phyloP scores from a whole-genome alignment of 2,113 vertebrate genomes.

The Spea bombifrons region DNA sequence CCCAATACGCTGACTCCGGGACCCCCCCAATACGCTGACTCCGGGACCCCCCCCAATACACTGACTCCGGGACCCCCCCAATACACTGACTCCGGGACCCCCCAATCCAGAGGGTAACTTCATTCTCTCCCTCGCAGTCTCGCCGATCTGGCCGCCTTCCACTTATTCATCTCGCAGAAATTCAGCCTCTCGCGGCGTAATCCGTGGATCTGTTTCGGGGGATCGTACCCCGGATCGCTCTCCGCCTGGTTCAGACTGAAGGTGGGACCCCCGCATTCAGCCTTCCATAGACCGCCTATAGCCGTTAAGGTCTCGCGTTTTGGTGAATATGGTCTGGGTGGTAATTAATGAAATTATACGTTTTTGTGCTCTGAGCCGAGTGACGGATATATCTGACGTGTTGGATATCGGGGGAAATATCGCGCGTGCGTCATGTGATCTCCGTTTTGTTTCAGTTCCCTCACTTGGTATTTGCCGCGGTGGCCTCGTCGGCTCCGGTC shows the following conservation, averaged over 20 bases:
- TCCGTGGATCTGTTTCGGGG: conserved; percentile 83
- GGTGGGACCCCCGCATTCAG: conserved; percentile 53
- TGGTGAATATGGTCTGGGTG: no score
- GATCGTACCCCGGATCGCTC: conserved; percentile 78
- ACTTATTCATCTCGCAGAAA: conserved; percentile 61
- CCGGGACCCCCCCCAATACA: not conserved
- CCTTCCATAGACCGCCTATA: no score
- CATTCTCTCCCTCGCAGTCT: conserved; percentile 58
- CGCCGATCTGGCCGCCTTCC: conserved; percentile 68
- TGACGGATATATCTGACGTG: no score
- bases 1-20: no score
- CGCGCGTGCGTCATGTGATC: not conserved
- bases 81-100: no score
- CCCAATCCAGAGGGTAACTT: not conserved
- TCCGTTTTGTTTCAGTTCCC: conserved; percentile 65
- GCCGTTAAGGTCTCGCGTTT: no score
- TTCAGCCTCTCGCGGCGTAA: conserved; percentile 67
- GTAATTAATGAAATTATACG: no score
- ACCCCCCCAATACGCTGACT: not conserved
- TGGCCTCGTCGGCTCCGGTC: conserved; percentile 82
- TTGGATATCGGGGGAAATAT: not conserved
- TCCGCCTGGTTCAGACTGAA: conserved; percentile 81
- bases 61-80: not conserved
- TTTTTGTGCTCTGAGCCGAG: no score
- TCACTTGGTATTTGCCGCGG: conserved; percentile 74